Percentiles rank a stretch among this genome's conserved stretches.
Evolutionary conservation across 2,113 vertebrate genomes (phyloP).

Genomic region (Pelecanoides urinatrix): DNA sequence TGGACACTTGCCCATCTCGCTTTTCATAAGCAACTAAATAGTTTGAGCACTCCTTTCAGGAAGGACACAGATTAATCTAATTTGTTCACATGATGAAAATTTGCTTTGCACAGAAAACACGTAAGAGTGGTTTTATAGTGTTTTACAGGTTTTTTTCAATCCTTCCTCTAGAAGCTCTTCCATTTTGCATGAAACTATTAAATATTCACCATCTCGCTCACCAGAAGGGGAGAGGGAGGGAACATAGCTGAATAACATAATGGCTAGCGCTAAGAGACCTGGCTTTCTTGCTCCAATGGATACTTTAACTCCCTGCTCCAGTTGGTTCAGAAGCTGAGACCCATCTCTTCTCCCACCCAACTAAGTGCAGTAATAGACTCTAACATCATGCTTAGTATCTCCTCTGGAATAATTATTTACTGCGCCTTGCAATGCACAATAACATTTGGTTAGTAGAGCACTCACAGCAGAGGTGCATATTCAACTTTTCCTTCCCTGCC

Average conservation of each 20-base stretch:
- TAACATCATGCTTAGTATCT: background rate
- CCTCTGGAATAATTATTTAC: background rate
- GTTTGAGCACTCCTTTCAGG: background rate
- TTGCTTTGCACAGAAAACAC: background rate
- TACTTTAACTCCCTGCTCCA: conserved; percentile 53
- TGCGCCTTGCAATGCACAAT: background rate
- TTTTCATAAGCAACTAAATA: background rate
- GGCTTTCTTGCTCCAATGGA: conserved; percentile 24
- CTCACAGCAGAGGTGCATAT: background rate
- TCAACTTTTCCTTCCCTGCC: background rate
- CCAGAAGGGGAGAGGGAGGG: background rate
- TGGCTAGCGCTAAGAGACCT: background rate
- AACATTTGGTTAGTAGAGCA: background rate
- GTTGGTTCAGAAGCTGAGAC: background rate
- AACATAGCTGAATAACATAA: background rate
- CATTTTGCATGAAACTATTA: conserved; percentile 38
- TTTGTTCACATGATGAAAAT: background rate
- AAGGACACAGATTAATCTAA: background rate
- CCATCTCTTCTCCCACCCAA: background rate
- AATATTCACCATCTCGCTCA: conserved; percentile 18
- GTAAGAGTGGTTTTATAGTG: background rate
- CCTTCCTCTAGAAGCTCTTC: background rate
- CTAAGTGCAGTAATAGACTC: background rate
- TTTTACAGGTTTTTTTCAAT: background rate
- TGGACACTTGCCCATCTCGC: background rate